Evolutionary conservation across 1,140 invertebrate species (phyloP), one percentile per base, ranked within the genome.

Genomic region (Pogonus chalceus): DNA sequence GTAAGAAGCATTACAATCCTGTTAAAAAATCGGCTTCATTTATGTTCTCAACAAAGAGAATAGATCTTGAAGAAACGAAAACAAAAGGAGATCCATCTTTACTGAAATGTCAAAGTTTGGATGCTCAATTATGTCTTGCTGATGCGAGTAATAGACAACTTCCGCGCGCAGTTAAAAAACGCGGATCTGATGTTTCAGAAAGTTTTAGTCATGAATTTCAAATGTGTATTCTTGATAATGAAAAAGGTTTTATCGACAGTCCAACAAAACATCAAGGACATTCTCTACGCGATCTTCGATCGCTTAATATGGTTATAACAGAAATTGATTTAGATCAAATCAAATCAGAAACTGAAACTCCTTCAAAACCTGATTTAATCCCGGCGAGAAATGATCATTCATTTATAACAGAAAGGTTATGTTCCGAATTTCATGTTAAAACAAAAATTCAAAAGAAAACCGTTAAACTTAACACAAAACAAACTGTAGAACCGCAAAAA

Each of bases 21-120:
- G 63, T 66, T 20, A 66, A 66, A 51, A 66, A 66, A 49, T 66
- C 65, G 0, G 65, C 65, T 4, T 65, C 63, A 52, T 66, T 66
- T 53, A 66, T 66, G 65, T 66, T 65, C 53, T 60, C 65, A 1
- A 58, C 58, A 0, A 66, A 65, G 56, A 43, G 58, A 4, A 60
- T 65, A 14, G 58, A 64, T 35, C 35, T 63, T 7, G 58, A 63
- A 39, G 62, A 65, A 31, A 57, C 52, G 0, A 35, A 58, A 24
- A 51, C 16, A 4, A 53, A 49, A 46, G 58, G 55, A 35, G 59
- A 60, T 35, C 57, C 62, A n/a, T 52, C 64, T 10, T 49, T 66
- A 43, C 39, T 61, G 20, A 66, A 66, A 56, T 66, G 64, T 59
- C 64, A 66, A 55, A 66, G 64, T 58, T 54, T 66, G 37, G 64